These are phyloP conservation scores for Anolis apletophallus DNA, from an alignment of 2,797 vertebrate species.

Conservation along the genomic window DNA sequence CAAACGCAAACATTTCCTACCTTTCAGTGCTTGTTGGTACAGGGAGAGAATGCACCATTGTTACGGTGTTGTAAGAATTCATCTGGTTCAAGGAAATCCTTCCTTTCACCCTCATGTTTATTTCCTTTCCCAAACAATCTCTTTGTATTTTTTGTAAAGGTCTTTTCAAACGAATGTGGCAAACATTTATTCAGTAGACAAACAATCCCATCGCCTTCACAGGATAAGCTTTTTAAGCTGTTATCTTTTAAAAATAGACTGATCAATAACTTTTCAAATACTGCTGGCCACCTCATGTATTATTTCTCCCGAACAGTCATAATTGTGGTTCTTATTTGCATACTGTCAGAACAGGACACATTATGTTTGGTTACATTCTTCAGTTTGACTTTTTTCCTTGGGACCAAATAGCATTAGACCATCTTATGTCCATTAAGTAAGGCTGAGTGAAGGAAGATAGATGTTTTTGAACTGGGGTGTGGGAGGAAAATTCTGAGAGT, in stretches of 20 bases:
- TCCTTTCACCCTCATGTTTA: conserved; percentile 70
- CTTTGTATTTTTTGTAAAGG: conserved; percentile 66
- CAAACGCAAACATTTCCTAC: conserved; percentile 67
- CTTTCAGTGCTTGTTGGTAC: conserved; percentile 67
- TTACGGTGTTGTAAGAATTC: conserved; percentile 67
- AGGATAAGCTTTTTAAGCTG: conserved; percentile 62
- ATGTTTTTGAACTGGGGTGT: too few relatives aligned
- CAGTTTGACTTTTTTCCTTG: not conserved
- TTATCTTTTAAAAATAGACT: conserved; percentile 55
- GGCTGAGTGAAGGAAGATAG: too few relatives aligned
- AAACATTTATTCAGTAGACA: conserved; percentile 73
- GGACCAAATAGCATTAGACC: not conserved
- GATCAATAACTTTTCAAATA: not conserved
- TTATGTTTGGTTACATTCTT: not conserved
- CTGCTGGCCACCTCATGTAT: not conserved
- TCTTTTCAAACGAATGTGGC: conserved; percentile 67
- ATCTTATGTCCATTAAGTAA: too few relatives aligned
- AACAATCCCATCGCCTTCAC: conserved; percentile 48
- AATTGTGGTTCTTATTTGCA: not conserved
- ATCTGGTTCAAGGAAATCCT: conserved; percentile 78
- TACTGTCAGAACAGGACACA: not conserved
- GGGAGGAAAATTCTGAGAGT: too few relatives aligned
- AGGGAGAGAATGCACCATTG: conserved; percentile 73
- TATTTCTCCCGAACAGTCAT: not conserved
- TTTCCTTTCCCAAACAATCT: conserved; percentile 82